Base-by-base conservation (phyloP, 2,797 vertebrate genomes). In the Melanotaenia maccullochi region DNA sequence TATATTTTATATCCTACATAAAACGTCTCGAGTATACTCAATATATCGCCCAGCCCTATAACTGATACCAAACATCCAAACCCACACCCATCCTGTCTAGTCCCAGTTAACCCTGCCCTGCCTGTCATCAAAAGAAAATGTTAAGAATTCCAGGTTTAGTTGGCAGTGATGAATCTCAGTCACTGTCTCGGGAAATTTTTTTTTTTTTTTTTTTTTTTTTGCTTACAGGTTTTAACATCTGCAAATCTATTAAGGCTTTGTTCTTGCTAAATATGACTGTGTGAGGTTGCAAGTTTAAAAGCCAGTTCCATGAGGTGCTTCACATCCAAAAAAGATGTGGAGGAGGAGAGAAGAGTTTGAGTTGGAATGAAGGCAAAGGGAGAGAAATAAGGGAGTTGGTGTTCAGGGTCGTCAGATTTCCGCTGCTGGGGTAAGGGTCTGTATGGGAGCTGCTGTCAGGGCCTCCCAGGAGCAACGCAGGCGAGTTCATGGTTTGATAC, bases 361-460 rank as follows among this genome's bases (percentile, higher is more conserved):
- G 20, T 79, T 54, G 66, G 79, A 86, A 65, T 67, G 51, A 73
- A 81, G 49, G 61, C 65, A 55, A 68, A 80, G 40, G 68, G 65
- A 73, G 60, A 59, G 66, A 60, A 60, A 35, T 1, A 60, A 60
- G 62, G 71, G 75, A 73, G 78, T 24, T 65, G 67, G 36, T n/a
- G 65, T 49, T 69, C 61, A 11, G 71, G 80, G 83, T 83, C 32
- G 6, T 64, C 49, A 24, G 66, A 75, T 83, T 87, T 87, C 86
- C 64, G 56, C 62, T 69, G 84, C 52, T 54, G 51, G 78, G 76
- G 65, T 57, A 0, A 65, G 75, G 82, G 85, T 79, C 57, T 65
- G 55, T 61, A 51, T 57, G 76, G 82, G 77, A 88, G 84, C 77
- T 74, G 85, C 77, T 76, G 78, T 83, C 62, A 18, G 20, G 47